Conservation (phyloP, 2,797 vertebrate genomes). For the Microctenopoma lineatum region DNA sequence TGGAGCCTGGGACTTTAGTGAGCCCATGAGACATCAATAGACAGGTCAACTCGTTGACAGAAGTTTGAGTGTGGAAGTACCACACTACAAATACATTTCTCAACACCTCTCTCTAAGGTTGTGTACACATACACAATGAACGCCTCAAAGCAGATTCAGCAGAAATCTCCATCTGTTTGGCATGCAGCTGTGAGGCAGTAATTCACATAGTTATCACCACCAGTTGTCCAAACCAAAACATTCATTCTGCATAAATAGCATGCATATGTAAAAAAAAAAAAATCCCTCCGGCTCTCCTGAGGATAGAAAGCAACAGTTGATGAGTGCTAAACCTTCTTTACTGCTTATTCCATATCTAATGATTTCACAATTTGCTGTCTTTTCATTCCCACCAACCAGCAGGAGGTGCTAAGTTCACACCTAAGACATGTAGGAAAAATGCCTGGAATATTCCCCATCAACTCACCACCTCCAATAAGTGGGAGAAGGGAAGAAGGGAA, state of each 20-base stretch:
- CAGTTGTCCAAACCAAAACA: conserved; percentile 21
- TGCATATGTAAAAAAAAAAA: conserved; percentile 10
- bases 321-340: too few relatives aligned
- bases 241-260: not conserved
- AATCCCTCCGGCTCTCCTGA: not conserved
- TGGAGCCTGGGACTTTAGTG: conserved; percentile 43
- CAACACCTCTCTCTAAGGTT: conserved; percentile 19
- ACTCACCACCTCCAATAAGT: conserved; percentile 23
- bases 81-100: conserved; percentile 24
- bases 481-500: not conserved
- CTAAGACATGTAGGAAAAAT: not conserved
- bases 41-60: conserved; percentile 29
- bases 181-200: conserved; percentile 23
- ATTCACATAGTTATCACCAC: conserved; percentile 30
- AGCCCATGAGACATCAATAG: conserved; percentile 37
- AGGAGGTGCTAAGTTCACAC: conserved; percentile 47
- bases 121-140: conserved; percentile 32
- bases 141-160: conserved; percentile 25
- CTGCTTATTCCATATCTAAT: not conserved
- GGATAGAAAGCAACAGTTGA: not conserved
- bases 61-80: conserved; percentile 9
- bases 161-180: conserved; percentile 45
- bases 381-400: conserved; percentile 19
- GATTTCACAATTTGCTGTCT: conserved; percentile 8
- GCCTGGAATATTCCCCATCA: conserved; percentile 47